Conservation (phyloP, 2,797 vertebrate genomes). For the Ciconia nigra region DNA sequence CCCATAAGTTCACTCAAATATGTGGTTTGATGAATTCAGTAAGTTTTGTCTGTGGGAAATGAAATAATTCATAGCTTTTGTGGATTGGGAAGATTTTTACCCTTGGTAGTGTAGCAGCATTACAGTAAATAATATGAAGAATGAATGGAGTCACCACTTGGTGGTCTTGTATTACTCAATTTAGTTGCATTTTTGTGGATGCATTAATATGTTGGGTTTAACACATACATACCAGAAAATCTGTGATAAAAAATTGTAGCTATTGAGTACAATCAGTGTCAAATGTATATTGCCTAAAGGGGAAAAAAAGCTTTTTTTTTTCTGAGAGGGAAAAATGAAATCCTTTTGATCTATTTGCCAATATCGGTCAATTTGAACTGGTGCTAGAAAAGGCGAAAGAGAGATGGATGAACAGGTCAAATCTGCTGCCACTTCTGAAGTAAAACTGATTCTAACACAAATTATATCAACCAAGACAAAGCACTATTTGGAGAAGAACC, state of each 20-base stretch:
- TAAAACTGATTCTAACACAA: neutral
- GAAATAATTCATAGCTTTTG: neutral
- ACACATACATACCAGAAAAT: neutral
- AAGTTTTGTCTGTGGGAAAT: neutral
- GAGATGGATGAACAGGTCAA: neutral
- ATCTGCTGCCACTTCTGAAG: neutral
- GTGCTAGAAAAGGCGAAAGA: neutral
- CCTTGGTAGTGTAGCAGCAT: neutral
- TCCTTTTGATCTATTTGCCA: neutral
- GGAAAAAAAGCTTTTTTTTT: neutral
- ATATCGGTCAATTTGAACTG: neutral
- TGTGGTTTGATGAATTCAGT: neutral
- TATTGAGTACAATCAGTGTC: neutral
- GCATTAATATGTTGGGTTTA: neutral
- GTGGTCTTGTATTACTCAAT: neutral
- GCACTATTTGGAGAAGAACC: neutral
- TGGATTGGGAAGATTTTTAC: neutral
- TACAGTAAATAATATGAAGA: neutral
- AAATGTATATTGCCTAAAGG: neutral
- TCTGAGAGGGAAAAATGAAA: neutral
- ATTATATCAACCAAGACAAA: neutral
- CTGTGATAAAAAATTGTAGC: neutral
- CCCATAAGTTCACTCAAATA: neutral
- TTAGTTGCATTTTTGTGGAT: neutral
- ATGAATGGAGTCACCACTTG: accelerated